Conservation (phyloP, 1,140 invertebrate genomes). For the Zaprionus inermis region DNA sequence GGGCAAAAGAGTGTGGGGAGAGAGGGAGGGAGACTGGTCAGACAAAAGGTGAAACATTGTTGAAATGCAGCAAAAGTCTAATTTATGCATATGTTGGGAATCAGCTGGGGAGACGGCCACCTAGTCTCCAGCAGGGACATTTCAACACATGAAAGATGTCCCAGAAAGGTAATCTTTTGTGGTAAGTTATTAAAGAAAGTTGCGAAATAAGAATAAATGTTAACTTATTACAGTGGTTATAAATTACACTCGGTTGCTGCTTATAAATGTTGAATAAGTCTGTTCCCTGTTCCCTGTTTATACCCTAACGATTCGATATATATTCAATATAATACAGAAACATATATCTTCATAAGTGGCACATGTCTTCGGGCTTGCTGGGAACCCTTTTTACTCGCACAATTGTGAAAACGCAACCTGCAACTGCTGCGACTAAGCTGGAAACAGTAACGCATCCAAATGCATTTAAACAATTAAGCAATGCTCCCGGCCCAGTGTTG, state of each 20-base stretch:
- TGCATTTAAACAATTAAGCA: constrained; percentile 65
- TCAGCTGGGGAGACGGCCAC: constrained; percentile 1
- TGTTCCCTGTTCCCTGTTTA: no score
- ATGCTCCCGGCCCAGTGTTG: neutral
- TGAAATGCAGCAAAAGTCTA: constrained; percentile 64
- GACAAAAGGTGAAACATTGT: constrained; percentile 14
- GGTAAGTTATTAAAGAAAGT: neutral
- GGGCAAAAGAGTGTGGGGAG: neutral
- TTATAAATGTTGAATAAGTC: no score
- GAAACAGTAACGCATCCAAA: constrained; percentile 19
- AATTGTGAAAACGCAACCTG: neutral
- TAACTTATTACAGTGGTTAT: no score
- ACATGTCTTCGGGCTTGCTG: no score
- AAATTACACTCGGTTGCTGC: no score
- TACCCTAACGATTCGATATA: no score
- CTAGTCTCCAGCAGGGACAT: neutral
- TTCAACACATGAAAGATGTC: constrained; percentile 9
- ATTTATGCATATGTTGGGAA: constrained; percentile 59
- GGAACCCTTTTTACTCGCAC: neutral
- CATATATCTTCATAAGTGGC: no score
- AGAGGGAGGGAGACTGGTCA: constrained; percentile 1
- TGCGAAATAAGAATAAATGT: no score
- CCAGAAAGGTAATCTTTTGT: neutral
- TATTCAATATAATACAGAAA: no score
- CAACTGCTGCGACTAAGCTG: neutral